Base-by-base conservation (phyloP, 2,888 invertebrate species). In the Steinernema hermaphroditum region DNA sequence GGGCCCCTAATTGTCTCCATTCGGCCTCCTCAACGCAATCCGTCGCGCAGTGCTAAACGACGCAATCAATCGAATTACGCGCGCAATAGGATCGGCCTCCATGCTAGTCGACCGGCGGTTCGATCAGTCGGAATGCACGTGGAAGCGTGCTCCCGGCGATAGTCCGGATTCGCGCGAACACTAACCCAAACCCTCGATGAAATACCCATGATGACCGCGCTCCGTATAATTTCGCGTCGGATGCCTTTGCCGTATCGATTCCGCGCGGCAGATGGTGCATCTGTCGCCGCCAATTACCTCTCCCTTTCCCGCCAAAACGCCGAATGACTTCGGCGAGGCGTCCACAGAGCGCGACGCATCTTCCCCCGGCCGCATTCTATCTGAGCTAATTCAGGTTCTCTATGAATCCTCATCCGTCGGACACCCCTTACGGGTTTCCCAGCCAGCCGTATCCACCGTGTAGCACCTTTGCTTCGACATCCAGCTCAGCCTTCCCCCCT, bases 31-130 rank as follows among this genome's bases (percentile, higher is more conserved):
- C 54, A 27, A n/a, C 49, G 19, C 49, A 49, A 49, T 49, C 49
- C 54, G 54, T 54, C 54, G 54, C 24, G 27, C 54, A 27, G 54
- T 54, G 54, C 27, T 54, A 54, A 54, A 54, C 54, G 54, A 54
- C 54, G 54, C 54, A 54, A 54, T 54, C 54, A 54, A 54, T 54
- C 54, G 54, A 54, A 54, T 54, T 54, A 54, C 54, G 54, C 54
- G 54, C 54, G 54, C 4, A 54, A 24, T 46, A 46, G 46, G 46
- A 22, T 54, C 54, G 2, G 46, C n/a, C 22, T 16, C 46, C 46
- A 16, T 6, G 24, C 54, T 6, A 54, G 8, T 22, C 54, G 54
- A 12, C 16, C 54, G 22, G n/a, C 54, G 54, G 6, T n/a, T 54
- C 54, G 54, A 12, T 54, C 19, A 6, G n/a, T n/a, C n/a, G n/a